Evolutionary conservation across 2,113 vertebrate species (phyloP).

Genomic region (Mugil cephalus): DNA sequence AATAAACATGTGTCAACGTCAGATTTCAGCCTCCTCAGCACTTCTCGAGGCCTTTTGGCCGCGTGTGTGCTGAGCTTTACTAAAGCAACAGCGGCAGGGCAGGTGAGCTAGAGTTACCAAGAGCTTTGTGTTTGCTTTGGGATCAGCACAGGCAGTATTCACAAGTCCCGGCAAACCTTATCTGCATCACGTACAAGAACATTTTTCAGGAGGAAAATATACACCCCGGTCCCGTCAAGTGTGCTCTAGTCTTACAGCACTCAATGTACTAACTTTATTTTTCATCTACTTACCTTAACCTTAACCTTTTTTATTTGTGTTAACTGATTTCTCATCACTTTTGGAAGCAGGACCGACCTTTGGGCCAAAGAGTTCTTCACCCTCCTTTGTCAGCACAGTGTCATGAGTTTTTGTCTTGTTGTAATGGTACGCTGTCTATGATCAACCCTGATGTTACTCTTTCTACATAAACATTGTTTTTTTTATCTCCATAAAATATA

Average conservation of each 20-base stretch:
- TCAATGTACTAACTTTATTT: constrained; percentile 63
- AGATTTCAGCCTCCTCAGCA: constrained; percentile 70
- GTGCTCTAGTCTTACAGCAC: constrained; percentile 33
- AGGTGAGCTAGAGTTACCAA: constrained; percentile 71
- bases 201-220: constrained; percentile 66
- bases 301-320: constrained; percentile 30
- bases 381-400: constrained; percentile 42
- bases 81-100: constrained; percentile 69
- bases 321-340: constrained; percentile 52
- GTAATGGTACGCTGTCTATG: constrained; percentile 9
- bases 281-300: constrained; percentile 50
- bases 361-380: constrained; percentile 49
- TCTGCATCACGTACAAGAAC: constrained; percentile 58
- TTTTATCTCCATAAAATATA: not conserved
- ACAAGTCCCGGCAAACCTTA: constrained; percentile 68
- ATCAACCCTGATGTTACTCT: constrained; percentile 24
- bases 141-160: constrained; percentile 70
- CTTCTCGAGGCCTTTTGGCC: constrained; percentile 29
- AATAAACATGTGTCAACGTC: constrained; percentile 59
- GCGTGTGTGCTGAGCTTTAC: constrained; percentile 61
- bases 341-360: constrained; percentile 61
- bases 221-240: constrained; percentile 8
- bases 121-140: constrained; percentile 69
- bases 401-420: constrained; percentile 27
- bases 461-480: constrained; percentile 12